Evolutionary conservation across 2,797 vertebrate species (phyloP).

Genomic region (Sebastes oblongus): DNA sequence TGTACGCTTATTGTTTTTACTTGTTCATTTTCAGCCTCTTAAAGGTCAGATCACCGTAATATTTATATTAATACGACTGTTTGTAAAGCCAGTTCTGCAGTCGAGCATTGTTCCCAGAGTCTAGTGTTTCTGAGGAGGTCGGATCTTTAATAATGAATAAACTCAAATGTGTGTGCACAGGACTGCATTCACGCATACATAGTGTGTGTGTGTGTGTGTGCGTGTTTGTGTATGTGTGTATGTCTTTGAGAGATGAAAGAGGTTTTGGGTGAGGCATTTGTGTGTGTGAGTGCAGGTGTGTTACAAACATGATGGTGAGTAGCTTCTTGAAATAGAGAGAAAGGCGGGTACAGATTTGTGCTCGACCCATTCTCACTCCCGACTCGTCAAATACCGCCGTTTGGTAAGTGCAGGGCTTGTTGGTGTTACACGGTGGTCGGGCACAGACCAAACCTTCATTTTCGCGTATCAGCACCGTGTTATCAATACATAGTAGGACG

Average conservation of each 20-base stretch:
- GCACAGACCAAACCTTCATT: too few relatives aligned
- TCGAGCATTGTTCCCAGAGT: background rate
- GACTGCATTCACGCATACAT: background rate
- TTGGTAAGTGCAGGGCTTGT: too few relatives aligned
- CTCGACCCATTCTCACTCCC: too few relatives aligned
- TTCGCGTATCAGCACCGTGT: too few relatives aligned
- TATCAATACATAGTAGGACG: too few relatives aligned
- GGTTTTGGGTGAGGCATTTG: background rate
- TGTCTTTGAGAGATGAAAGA: background rate
- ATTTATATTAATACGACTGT: background rate
- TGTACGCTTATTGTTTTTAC: background rate
- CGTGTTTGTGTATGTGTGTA: background rate
- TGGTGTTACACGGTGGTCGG: too few relatives aligned
- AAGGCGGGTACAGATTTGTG: background rate
- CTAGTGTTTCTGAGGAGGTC: background rate
- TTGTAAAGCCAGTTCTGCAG: background rate
- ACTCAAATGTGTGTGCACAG: background rate
- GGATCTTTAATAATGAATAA: slow-evolving; percentile 15
- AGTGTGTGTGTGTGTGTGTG: background rate
- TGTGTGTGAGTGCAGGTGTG: background rate
- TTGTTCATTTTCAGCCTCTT: background rate
- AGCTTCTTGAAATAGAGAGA: background rate
- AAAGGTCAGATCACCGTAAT: background rate
- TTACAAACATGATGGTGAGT: background rate
- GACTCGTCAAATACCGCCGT: too few relatives aligned